A percentile compares a stretch with the other conserved stretches of the same genome.
phyloP scores from a whole-genome alignment of 2,888 invertebrate genomes.

The Eristalis pertinax region DNA sequence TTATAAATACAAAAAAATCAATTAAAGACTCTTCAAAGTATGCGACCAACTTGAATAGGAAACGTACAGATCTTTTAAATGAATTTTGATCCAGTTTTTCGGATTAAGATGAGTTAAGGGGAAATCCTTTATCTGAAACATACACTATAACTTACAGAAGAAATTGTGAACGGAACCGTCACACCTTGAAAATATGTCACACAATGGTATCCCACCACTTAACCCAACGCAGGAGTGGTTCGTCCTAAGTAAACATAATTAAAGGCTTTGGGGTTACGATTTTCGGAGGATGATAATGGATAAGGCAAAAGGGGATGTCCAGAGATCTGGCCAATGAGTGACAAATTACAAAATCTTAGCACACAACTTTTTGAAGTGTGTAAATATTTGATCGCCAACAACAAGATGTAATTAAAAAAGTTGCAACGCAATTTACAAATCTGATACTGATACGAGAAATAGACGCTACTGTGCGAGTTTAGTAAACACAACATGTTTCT shows the following conservation, averaged over 20 bases:
- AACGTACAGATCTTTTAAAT: neutral
- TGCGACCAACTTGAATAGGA: neutral
- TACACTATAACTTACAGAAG: neutral
- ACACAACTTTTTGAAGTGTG: neutral
- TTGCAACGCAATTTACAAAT: neutral
- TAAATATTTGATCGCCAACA: neutral
- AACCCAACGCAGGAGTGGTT: neutral
- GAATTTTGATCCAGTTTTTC: neutral
- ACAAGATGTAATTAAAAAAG: neutral
- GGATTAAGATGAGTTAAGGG: neutral
- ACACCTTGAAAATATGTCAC: neutral
- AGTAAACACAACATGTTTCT: conserved; percentile 12
- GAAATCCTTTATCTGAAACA: neutral
- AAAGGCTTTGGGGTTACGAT: neutral
- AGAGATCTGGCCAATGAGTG: neutral
- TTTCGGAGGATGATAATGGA: neutral
- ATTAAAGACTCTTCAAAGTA: neutral
- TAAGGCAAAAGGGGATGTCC: neutral
- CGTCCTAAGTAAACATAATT: neutral
- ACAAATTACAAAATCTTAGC: neutral
- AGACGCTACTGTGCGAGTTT: conserved; percentile 26
- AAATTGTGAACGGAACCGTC: neutral
- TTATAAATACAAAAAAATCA: neutral
- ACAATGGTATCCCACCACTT: neutral
- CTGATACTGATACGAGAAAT: neutral